A percentile compares a stretch with the other conserved stretches of the same genome.
phyloP scores from a whole-genome alignment of 2,113 vertebrate genomes.

The Steatornis caripensis region DNA sequence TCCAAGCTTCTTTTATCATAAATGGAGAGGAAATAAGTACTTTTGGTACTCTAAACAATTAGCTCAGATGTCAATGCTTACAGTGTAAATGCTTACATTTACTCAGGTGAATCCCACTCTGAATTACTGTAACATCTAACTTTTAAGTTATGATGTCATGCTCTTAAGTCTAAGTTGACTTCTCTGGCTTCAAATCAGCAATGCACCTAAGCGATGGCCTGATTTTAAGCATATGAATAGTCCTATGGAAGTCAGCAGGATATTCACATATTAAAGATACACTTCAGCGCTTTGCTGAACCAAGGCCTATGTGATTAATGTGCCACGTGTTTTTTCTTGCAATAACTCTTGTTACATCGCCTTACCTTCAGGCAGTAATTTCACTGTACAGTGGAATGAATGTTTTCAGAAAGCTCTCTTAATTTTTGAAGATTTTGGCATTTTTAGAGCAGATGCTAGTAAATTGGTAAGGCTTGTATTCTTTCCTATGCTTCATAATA shows the following conservation, averaged over 20 bases:
- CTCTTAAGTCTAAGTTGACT: background rate
- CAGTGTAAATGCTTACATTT: background rate
- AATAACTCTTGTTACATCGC: conserved; percentile 13
- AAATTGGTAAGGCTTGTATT: conserved; percentile 1
- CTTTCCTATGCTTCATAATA: conserved; percentile 7
- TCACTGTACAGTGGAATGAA: background rate
- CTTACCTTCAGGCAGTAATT: conserved; percentile 23
- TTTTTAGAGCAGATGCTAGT: conserved; percentile 14
- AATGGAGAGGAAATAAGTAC: background rate
- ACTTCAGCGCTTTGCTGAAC: background rate
- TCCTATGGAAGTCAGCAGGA: background rate
- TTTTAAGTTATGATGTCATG: background rate
- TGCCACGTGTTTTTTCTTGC: conserved; percentile 14
- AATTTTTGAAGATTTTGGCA: conserved; percentile 29
- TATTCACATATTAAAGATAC: background rate
- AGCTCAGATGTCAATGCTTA: background rate
- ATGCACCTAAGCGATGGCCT: background rate
- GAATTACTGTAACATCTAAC: background rate
- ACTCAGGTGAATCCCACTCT: background rate
- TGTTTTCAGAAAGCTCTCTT: conserved; percentile 18
- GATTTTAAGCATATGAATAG: background rate
- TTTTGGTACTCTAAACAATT: background rate
- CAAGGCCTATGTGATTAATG: background rate
- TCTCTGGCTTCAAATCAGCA: background rate
- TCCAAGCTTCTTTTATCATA: background rate